A percentile compares a stretch with the other conserved stretches of the same genome.
These are phyloP conservation scores for Microtus oregoni DNA, from an alignment of 2,113 vertebrate genomes.

Conservation along the genomic window DNA sequence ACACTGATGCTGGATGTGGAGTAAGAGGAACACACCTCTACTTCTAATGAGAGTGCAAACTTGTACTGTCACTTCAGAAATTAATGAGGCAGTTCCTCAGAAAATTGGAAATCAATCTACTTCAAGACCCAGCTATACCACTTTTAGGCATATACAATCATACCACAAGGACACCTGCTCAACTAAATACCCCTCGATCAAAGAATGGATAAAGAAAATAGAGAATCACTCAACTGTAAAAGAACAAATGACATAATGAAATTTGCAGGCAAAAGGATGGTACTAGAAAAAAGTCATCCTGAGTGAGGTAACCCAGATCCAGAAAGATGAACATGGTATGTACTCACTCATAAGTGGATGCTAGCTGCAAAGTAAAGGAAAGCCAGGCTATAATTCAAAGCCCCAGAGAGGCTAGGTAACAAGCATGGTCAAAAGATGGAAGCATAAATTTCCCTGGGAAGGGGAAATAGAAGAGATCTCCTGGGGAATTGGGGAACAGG, in stretches of 20 bases:
- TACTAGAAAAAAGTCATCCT: not conserved
- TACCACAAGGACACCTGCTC: not conserved
- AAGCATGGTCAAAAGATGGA: not conserved
- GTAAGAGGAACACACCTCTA: not conserved
- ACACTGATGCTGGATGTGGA: not conserved
- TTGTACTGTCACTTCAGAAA: not conserved
- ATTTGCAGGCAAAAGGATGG: not conserved
- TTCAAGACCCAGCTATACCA: not conserved
- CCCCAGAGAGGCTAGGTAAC: not conserved
- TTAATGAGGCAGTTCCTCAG: not conserved
- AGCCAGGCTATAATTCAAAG: not conserved
- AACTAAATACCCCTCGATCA: not conserved
- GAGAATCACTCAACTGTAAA: not conserved
- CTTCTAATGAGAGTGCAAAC: not conserved
- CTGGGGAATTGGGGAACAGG: not conserved
- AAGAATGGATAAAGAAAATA: not conserved
- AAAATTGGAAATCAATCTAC: not conserved
- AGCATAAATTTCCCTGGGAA: not conserved
- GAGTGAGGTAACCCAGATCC: not conserved
- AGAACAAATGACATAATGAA: not conserved
- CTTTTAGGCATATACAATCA: not conserved
- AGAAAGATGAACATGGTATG: not conserved
- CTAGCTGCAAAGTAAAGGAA: not conserved
- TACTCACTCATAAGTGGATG: not conserved
- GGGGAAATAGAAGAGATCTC: not conserved